Evolutionary conservation across 2,113 vertebrate species (phyloP).

Genomic region (Larimichthys polyactis): DNA sequence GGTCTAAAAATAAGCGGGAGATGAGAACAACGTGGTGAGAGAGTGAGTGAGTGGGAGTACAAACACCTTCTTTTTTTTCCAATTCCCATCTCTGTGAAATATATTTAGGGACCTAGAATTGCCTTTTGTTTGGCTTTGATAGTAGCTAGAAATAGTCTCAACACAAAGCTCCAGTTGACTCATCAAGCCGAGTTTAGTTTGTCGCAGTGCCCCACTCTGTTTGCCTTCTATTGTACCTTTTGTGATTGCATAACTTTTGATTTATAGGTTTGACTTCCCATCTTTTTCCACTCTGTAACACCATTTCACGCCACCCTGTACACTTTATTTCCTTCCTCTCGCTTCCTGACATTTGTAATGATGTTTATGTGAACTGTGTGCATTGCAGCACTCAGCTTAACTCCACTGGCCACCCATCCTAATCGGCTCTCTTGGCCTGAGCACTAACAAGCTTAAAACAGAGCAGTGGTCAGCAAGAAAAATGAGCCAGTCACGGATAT

Average conservation of each 20-base stretch:
- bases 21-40: constrained; percentile 47
- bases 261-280: constrained; percentile 39
- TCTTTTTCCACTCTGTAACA: constrained; percentile 41
- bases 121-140: constrained; percentile 34
- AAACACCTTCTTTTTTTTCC: constrained; percentile 19
- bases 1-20: constrained; percentile 62
- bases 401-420: constrained; percentile 56
- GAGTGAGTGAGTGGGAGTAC: constrained; percentile 29
- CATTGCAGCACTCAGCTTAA: constrained; percentile 54
- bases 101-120: constrained; percentile 1
- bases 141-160: constrained; percentile 33
- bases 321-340: constrained; percentile 21
- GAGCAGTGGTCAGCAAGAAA: constrained; percentile 61
- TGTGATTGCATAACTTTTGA: constrained; percentile 42
- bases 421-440: constrained; percentile 65
- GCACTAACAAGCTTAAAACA: constrained; percentile 63
- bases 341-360: constrained; percentile 56
- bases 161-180: constrained; percentile 38
- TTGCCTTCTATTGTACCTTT: constrained; percentile 24
- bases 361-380: constrained; percentile 56
- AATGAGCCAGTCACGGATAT: constrained; percentile 30
- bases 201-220: constrained; percentile 1
- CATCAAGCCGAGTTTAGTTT: constrained; percentile 44
- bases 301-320: neutral
- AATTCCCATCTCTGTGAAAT: constrained; percentile 25